Evolutionary conservation across 2,888 invertebrate species (phyloP).

Genomic region (Drosophila nr. fundita): DNA sequence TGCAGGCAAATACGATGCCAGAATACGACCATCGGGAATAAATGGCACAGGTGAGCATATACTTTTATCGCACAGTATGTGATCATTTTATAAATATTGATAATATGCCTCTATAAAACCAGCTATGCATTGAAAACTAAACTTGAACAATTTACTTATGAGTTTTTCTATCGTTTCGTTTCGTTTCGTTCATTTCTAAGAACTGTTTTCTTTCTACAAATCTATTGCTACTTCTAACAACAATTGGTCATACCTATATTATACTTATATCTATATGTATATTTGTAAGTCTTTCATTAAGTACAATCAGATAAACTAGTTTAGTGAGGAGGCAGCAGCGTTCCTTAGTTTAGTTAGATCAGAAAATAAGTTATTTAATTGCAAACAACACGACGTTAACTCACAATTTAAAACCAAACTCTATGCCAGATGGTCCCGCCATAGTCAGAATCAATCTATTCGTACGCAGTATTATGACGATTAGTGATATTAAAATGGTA

Average conservation of each 20-base stretch:
- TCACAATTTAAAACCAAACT: constrained; percentile 80
- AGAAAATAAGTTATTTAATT: constrained; percentile 50
- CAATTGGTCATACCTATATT: constrained; percentile 47
- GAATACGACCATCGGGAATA: constrained; percentile 96
- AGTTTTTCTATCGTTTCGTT: constrained; percentile 10
- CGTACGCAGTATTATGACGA: constrained; percentile 98
- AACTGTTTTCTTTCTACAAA: constrained; percentile 25
- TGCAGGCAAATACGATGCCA: constrained; percentile 95
- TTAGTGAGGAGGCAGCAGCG: constrained; percentile 28
- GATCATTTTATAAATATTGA: background rate
- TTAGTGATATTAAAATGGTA: constrained; percentile 99
- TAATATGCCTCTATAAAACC: constrained; percentile 8
- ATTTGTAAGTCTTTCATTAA: constrained; percentile 49
- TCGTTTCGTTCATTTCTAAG: constrained; percentile 10
- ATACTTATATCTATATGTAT: constrained; percentile 12
- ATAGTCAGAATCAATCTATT: constrained; percentile 99
- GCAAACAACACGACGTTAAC: constrained; percentile 40
- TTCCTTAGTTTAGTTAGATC: constrained; percentile 59
- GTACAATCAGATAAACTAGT: constrained; percentile 31
- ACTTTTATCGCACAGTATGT: background rate
- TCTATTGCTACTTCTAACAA: constrained; percentile 35
- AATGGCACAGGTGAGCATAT: constrained; percentile 94
- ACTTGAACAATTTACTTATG: constrained; percentile 5
- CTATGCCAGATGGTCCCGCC: constrained; percentile 94
- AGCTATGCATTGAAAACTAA: constrained; percentile 15